Percentiles rank a stretch among this genome's conserved stretches.
Conservation (phyloP, 2,888 invertebrate genomes). For the Steinernema hermaphroditum region DNA sequence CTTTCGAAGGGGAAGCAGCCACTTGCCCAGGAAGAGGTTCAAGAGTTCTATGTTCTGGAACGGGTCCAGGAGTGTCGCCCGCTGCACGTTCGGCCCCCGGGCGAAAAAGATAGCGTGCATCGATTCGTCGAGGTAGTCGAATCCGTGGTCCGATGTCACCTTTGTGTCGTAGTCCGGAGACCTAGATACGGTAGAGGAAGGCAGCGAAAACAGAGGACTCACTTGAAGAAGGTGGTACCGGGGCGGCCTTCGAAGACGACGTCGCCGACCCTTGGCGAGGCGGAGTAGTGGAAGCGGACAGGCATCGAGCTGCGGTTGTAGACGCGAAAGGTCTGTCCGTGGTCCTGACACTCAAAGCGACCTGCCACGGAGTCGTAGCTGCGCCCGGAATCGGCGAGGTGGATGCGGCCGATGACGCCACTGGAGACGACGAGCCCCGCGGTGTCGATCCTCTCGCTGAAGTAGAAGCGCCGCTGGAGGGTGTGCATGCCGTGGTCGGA, state of each 20-base stretch:
- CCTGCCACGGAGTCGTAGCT: constrained; percentile 42
- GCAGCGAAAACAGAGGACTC: background rate
- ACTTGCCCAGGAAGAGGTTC: constrained; percentile 50
- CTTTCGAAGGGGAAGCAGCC: background rate
- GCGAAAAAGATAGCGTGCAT: constrained; percentile 64
- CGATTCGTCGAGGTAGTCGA: constrained; percentile 51
- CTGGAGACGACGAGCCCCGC: constrained; percentile 46
- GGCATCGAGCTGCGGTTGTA: constrained; percentile 53
- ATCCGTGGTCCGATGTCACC: constrained; percentile 58
- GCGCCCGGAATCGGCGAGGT: constrained; percentile 48
- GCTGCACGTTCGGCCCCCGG: constrained; percentile 56
- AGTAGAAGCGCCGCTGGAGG: constrained; percentile 48
- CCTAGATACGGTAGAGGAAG: constrained; percentile 37
- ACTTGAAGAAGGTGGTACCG: constrained; percentile 54
- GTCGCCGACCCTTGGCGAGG: constrained; percentile 54
- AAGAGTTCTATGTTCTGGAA: constrained; percentile 63
- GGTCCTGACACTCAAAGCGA: constrained; percentile 50
- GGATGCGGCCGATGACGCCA: constrained; percentile 56
- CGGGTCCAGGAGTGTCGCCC: constrained; percentile 45
- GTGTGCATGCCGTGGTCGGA: constrained; percentile 62
- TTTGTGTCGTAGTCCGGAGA: constrained; percentile 43
- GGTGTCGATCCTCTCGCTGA: constrained; percentile 46
- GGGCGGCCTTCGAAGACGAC: constrained; percentile 55
- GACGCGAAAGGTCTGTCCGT: constrained; percentile 43
- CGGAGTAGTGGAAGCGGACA: constrained; percentile 53